Base-by-base conservation (phyloP, 2,888 invertebrate genomes). In the Cinara cedri region DNA sequence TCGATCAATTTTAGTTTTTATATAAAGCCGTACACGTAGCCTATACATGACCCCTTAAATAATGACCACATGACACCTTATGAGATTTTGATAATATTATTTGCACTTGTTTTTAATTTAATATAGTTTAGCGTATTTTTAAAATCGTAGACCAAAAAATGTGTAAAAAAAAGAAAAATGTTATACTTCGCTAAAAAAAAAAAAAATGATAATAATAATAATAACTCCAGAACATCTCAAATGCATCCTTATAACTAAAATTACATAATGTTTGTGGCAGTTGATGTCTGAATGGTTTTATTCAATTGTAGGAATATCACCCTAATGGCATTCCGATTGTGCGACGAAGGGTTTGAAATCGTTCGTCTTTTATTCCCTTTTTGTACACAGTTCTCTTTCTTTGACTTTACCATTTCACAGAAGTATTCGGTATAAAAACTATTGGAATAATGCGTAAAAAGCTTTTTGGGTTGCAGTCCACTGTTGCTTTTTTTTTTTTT, bases 321-420 rank as follows among this genome's bases (percentile, higher is more conserved):
- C 57, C 78, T 78, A 78, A 78, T 78, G 78, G 78, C 78, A 70
- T 68, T 60, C 68, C 51, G 60, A 78, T 78, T 78, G 68, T 70
- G n/a, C n/a, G 76, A 78, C 24, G 66, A 68, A 70, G 76, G 76
- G 78, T 78, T 78, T 55, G 60, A 78, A 68, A 60, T 78, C 60
- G 78, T 78, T 70, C 68, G 49, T 68, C 68, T 57, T 78, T 76
- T 76, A 49, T 68, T 76, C 24, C 44, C 16, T 75, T 46, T 60
- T 49, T 51, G 19, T 49, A 34, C 54, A 49, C 49, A 60, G 54
- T 60, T 70, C 42, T 54, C 63, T 63, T 54, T 63, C 63, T 74
- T 74, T 34, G 34, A 49, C 26, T n/a, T 34, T 62, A n/a, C 13
- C 9, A 51, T 14, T 34, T 21, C 68, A 60, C n/a, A 51, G 16